These are phyloP conservation scores for Bubo scandiacus DNA, from an alignment of 2,113 vertebrate genomes.

Conservation along the genomic window DNA sequence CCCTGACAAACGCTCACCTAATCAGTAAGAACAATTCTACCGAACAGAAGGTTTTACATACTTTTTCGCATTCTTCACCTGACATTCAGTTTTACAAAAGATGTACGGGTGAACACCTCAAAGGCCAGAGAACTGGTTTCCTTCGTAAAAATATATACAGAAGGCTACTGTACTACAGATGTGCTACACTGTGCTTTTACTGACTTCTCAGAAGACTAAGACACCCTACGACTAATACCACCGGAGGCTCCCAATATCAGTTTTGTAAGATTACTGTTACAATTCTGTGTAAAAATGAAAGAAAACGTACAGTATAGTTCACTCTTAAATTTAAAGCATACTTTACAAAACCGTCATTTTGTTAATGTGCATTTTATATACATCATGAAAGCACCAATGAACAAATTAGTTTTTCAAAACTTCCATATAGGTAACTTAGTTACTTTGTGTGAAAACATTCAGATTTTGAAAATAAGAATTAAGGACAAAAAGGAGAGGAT, in stretches of 20 bases:
- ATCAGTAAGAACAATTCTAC: not conserved
- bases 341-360: not conserved
- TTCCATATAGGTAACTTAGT: not conserved
- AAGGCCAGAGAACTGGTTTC: not conserved
- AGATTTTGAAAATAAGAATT: not conserved
- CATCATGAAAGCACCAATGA: not conserved
- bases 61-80: not conserved
- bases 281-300: not conserved
- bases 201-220: not conserved
- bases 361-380: not conserved
- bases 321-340: not conserved
- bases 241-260: accelerated
- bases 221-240: not conserved
- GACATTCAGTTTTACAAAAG: not conserved
- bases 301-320: not conserved
- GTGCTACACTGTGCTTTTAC: not conserved
- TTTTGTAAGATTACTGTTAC: not conserved
- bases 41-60: not conserved
- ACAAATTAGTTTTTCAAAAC: not conserved
- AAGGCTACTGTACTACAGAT: not conserved
- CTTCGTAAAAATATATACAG: not conserved
- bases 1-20: not conserved
- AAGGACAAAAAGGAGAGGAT: not conserved
- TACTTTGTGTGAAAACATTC: not conserved
- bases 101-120: not conserved